Evolutionary conservation across 2,797 vertebrate genomes (phyloP).

Genomic region (Crenichthys baileyi): DNA sequence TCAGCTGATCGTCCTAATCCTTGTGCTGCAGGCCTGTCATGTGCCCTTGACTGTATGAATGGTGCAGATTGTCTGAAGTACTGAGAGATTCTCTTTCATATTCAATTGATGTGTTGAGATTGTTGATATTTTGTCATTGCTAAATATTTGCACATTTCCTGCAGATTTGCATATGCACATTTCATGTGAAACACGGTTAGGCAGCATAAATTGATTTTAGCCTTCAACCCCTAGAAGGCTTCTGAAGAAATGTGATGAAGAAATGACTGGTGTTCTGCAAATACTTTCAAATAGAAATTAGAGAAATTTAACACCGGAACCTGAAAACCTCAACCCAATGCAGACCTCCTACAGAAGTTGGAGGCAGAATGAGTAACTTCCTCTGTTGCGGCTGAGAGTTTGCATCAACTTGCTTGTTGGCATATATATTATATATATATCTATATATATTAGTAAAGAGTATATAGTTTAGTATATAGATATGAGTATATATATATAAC

Average conservation of each 20-base stretch:
- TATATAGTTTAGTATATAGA: too few species aligned
- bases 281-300: neutral
- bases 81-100: constrained; percentile 67
- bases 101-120: constrained; percentile 59
- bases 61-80: constrained; percentile 76
- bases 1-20: constrained; percentile 84
- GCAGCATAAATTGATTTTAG: neutral
- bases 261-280: neutral
- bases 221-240: neutral
- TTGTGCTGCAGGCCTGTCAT: constrained; percentile 77
- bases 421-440: too few species aligned
- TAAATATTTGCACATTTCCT: constrained; percentile 22
- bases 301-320: constrained; percentile 19
- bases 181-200: neutral
- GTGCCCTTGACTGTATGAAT: constrained; percentile 78
- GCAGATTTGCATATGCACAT: neutral
- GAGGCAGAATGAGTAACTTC: neutral
- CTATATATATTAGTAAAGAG: too few species aligned
- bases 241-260: neutral
- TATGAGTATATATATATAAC: too few species aligned
- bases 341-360: neutral
- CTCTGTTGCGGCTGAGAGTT: neutral
- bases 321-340: constrained; percentile 2
- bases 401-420: neutral
- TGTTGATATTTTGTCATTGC: constrained; percentile 48